phyloP scores from a whole-genome alignment of 1,140 invertebrate genomes.

The Caerostris extrusa region DNA sequence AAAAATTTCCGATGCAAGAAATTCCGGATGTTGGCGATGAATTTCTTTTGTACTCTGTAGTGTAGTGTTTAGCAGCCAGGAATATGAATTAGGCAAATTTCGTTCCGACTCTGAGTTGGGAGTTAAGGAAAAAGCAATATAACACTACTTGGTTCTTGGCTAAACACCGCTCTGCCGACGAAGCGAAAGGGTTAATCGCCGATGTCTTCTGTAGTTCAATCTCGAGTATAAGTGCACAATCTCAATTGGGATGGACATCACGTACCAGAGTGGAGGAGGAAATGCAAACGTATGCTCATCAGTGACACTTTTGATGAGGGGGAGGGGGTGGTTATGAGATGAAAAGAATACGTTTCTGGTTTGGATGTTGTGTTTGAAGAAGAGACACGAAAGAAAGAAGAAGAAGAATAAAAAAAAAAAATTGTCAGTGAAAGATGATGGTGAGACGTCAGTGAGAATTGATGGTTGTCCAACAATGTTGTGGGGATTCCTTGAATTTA shows the following conservation, averaged over 20 bases:
- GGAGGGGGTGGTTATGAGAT: neutral
- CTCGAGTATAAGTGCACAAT: neutral
- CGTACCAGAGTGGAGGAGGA: conserved; percentile 55
- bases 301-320: conserved; percentile 55
- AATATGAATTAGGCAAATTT: conserved; percentile 20
- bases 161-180: conserved; percentile 34
- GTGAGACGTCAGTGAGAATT: conserved; percentile 2
- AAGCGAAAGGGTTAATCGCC: conserved; percentile 72
- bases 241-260: conserved; percentile 59
- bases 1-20: neutral
- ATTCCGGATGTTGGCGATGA: neutral
- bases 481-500: conserved; percentile 5
- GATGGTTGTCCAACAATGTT: conserved; percentile 35
- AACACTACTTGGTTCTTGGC: conserved; percentile 2
- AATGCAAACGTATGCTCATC: conserved; percentile 55
- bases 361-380: neutral
- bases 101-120: neutral
- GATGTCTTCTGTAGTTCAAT: neutral
- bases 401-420: too few species aligned
- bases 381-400: neutral
- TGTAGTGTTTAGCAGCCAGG: neutral
- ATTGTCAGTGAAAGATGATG: conserved; percentile 22
- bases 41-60: neutral
- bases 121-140: neutral
- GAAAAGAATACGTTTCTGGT: conserved; percentile 14